These are phyloP conservation scores for Henicopernis longicauda DNA, from an alignment of 2,113 vertebrate species.

Conservation along the genomic window DNA sequence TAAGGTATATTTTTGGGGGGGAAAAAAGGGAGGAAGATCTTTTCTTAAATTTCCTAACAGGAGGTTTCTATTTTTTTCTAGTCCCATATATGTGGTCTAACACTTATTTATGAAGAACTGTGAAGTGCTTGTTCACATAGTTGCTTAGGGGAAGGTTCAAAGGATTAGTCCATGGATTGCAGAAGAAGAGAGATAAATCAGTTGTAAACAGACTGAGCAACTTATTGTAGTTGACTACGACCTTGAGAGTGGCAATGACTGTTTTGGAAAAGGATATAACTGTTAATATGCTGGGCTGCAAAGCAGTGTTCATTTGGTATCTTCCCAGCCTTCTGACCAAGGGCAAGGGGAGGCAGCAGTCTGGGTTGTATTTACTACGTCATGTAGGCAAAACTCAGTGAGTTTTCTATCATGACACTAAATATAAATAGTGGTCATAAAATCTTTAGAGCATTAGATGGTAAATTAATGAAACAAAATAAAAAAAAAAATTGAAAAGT, in stretches of 20 bases:
- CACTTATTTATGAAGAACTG: neutral
- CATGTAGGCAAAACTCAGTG: neutral
- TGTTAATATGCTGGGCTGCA: neutral
- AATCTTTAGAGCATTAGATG: neutral
- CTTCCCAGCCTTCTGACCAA: neutral
- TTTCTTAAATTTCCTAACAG: neutral
- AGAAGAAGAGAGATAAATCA: neutral
- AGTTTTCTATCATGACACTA: neutral
- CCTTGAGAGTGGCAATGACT: neutral
- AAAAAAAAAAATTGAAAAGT: constrained; percentile 34
- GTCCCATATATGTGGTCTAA: neutral
- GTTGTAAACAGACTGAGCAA: neutral
- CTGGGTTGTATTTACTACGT: neutral
- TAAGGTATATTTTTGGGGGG: neutral
- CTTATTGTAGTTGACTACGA: neutral
- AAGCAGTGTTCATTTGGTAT: neutral
- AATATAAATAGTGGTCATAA: neutral
- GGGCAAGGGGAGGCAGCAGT: neutral
- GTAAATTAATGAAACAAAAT: constrained; percentile 49
- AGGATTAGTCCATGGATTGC: neutral
- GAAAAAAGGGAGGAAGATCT: neutral
- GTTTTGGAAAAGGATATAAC: neutral
- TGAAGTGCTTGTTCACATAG: neutral
- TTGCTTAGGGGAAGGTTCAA: neutral
- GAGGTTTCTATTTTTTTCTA: neutral